Conservation (phyloP, 2,113 vertebrate genomes). For the Machaerirhynchus nigripectus region DNA sequence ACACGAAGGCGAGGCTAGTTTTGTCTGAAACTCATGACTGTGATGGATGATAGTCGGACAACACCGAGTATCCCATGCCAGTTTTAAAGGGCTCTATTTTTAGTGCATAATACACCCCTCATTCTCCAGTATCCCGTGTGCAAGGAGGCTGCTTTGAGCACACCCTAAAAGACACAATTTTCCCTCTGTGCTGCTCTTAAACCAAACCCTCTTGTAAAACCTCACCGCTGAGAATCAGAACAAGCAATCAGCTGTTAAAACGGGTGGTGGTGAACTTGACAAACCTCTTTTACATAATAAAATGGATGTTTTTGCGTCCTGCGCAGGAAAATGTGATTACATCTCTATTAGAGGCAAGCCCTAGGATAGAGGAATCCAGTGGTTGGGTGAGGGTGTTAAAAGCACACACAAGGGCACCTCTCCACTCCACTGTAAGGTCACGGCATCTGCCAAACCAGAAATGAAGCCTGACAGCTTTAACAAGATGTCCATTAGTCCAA, state of each 20-base stretch:
- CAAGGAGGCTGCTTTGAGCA: neutral
- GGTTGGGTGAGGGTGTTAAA: neutral
- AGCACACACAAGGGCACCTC: neutral
- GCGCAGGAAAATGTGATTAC: neutral
- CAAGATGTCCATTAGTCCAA: neutral
- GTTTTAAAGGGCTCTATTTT: neutral
- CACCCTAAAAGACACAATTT: neutral
- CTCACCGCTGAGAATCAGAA: neutral
- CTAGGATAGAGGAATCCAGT: neutral
- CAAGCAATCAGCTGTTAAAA: neutral
- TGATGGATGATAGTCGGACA: neutral
- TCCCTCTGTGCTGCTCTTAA: neutral
- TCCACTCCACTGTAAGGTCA: neutral
- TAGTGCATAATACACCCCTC: neutral
- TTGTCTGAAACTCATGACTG: neutral
- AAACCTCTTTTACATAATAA: neutral
- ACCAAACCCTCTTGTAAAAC: neutral
- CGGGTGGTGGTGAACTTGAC: neutral
- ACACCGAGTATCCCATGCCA: neutral
- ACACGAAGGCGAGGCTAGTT: neutral
- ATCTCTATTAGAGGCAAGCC: neutral
- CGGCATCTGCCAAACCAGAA: neutral
- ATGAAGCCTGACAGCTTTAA: neutral
- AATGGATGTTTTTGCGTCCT: neutral
- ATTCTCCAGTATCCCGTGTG: neutral